Conservation (phyloP, 2,888 invertebrate species). For the Netelia inedita region DNA sequence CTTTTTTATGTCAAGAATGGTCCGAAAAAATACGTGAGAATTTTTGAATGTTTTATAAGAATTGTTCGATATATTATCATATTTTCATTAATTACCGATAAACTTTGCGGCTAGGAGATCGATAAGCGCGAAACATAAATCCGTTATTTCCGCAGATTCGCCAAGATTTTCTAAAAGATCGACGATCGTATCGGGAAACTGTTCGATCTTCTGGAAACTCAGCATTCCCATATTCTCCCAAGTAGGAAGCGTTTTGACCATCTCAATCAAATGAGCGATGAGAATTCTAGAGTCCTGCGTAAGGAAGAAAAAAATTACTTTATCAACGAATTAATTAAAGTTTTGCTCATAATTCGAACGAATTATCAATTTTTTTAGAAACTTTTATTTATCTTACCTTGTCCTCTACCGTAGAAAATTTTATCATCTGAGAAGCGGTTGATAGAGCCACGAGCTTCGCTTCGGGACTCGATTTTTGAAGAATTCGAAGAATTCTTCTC, state of each 20-base stretch:
- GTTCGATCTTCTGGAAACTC: constrained; percentile 30
- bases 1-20: too few species aligned
- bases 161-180: constrained; percentile 68
- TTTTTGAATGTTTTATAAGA: constrained; percentile 24
- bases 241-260: constrained; percentile 75
- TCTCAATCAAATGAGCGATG: constrained; percentile 74
- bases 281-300: constrained; percentile 73
- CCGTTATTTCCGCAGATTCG: constrained; percentile 66
- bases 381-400: constrained; percentile 67
- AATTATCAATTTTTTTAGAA: constrained; percentile 1
- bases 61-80: background rate
- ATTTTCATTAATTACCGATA: constrained; percentile 72
- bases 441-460: constrained; percentile 78
- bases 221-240: constrained; percentile 75
- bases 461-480: constrained; percentile 75
- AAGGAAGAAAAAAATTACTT: constrained; percentile 25
- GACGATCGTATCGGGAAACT: constrained; percentile 43
- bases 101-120: constrained; percentile 73
- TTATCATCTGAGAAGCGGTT: constrained; percentile 75
- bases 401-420: constrained; percentile 69
- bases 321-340: background rate
- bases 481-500: constrained; percentile 72
- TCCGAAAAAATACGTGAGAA: constrained; percentile 11
- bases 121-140: constrained; percentile 78
- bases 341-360: constrained; percentile 24